Evolutionary conservation across 2,888 invertebrate genomes (phyloP).

Genomic region (Morpho achilles): DNA sequence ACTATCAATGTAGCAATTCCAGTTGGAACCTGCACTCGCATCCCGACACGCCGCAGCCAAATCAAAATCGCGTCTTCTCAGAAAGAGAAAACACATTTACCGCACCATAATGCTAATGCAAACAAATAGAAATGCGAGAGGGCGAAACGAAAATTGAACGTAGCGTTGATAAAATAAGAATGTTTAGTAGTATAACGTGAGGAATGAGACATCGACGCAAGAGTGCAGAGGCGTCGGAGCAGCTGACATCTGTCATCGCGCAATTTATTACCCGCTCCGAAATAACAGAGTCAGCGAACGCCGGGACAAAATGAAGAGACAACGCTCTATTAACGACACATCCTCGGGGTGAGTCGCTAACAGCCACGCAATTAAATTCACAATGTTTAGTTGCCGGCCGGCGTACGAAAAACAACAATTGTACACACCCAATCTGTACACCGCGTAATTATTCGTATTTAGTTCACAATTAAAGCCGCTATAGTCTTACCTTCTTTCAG

Average conservation of each 20-base stretch:
- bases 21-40: no score
- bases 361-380: slow-evolving; percentile 60
- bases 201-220: slow-evolving; percentile 79
- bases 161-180: slow-evolving; percentile 78
- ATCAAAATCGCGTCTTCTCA: no score
- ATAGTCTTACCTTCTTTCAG: slow-evolving; percentile 28
- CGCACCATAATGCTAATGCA: slow-evolving; percentile 46
- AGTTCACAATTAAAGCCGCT: slow-evolving; percentile 36
- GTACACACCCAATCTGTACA: slow-evolving; percentile 25
- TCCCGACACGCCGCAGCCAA: no score
- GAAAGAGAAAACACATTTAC: no score
- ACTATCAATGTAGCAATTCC: no score
- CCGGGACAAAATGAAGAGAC: slow-evolving; percentile 70
- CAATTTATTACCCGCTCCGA: slow-evolving; percentile 78
- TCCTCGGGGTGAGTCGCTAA: slow-evolving; percentile 59
- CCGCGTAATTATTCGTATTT: slow-evolving; percentile 32
- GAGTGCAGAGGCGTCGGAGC: slow-evolving; percentile 78
- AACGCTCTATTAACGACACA: slow-evolving; percentile 74
- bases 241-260: slow-evolving; percentile 79
- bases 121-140: slow-evolving; percentile 65
- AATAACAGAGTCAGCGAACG: slow-evolving; percentile 76
- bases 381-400: slow-evolving; percentile 33
- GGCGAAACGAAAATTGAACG: slow-evolving; percentile 75
- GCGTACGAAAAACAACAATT: slow-evolving; percentile 26
- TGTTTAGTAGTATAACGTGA: slow-evolving; percentile 75